Conservation (phyloP, 2,888 invertebrate species). For the Drosophila infuscata region DNA sequence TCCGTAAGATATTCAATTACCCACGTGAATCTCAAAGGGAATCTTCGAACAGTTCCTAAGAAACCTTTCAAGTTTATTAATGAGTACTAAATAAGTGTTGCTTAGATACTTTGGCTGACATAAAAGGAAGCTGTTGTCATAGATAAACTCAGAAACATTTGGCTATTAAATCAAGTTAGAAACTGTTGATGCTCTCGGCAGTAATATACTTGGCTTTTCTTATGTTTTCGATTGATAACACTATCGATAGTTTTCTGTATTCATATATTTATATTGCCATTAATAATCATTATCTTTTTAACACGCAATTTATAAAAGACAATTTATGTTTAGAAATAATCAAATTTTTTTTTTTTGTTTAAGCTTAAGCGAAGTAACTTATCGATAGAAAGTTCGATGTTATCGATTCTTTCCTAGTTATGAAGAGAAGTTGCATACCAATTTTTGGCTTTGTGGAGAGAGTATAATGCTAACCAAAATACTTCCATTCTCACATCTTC, state of each 20-base stretch:
- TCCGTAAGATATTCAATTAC: background rate
- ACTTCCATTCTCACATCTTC: background rate
- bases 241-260: background rate
- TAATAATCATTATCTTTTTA: background rate
- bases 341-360: background rate
- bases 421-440: background rate
- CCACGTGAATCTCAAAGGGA: slow-evolving; percentile 1
- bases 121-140: background rate
- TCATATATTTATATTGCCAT: background rate
- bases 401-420: background rate
- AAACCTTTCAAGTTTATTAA: background rate
- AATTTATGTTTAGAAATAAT: background rate
- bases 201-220: background rate
- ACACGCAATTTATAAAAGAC: background rate
- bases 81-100: background rate
- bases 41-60: background rate
- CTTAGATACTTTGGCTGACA: background rate
- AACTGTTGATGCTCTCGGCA: background rate
- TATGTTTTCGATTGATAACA: background rate
- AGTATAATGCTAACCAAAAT: background rate
- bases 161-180: background rate
- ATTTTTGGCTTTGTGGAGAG: background rate
- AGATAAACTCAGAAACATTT: background rate
- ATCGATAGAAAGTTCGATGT: background rate
- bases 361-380: background rate